Evolutionary conservation across 2,888 invertebrate genomes (phyloP).

Genomic region (Dolichopus griseipennis): DNA sequence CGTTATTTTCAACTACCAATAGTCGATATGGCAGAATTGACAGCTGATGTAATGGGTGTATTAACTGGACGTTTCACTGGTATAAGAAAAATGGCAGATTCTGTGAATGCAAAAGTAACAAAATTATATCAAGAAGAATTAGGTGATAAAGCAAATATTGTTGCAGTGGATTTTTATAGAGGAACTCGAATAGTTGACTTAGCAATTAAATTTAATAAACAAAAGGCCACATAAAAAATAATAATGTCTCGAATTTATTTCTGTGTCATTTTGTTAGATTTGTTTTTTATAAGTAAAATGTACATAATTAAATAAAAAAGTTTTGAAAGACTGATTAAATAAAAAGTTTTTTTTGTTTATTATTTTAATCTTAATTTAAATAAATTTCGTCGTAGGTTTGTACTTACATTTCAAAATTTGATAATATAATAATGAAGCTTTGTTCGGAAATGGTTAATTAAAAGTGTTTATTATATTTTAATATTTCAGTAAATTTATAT

Average conservation of each 20-base stretch:
- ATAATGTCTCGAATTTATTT: neutral
- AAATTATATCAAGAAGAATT: slow-evolving; percentile 44
- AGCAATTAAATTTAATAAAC: slow-evolving; percentile 24
- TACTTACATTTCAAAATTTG: too few relatives aligned
- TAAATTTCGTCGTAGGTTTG: too few relatives aligned
- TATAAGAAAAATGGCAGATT: slow-evolving; percentile 49
- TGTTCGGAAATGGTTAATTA: too few relatives aligned
- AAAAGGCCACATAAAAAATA: slow-evolving; percentile 17
- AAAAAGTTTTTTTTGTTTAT: too few relatives aligned
- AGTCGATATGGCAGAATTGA: slow-evolving; percentile 55
- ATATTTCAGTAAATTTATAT: too few relatives aligned
- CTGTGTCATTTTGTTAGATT: neutral
- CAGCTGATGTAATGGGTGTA: slow-evolving; percentile 48
- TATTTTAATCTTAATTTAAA: too few relatives aligned
- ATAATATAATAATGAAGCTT: too few relatives aligned
- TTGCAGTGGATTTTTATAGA: slow-evolving; percentile 49
- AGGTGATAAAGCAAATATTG: slow-evolving; percentile 45
- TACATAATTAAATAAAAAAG: too few relatives aligned
- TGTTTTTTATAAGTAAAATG: neutral
- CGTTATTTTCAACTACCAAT: slow-evolving; percentile 27
- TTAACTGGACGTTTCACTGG: slow-evolving; percentile 46
- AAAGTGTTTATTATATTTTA: too few relatives aligned
- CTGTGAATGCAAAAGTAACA: slow-evolving; percentile 49
- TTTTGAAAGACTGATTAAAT: too few relatives aligned
- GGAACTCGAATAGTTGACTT: slow-evolving; percentile 47